Percentiles rank a stretch among this genome's conserved stretches.
Evolutionary conservation across 2,797 vertebrate genomes (phyloP).

Genomic region (Gymnocypris eckloni): DNA sequence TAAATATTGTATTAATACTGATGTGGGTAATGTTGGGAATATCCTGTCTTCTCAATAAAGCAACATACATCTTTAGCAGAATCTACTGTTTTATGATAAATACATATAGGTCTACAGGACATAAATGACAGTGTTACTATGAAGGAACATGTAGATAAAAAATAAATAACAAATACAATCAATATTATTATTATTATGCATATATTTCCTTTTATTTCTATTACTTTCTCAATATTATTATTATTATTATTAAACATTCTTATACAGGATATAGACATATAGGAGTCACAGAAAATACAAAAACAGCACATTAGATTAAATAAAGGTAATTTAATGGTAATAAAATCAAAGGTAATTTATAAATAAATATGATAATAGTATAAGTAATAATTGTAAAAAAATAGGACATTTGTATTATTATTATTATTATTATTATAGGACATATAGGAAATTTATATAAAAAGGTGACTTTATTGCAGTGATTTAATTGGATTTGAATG

Average conservation of each 20-base stretch:
- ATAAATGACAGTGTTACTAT: neutral
- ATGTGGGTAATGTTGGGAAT: neutral
- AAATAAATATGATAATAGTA: no score
- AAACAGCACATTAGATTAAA: neutral
- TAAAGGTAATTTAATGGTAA: no score
- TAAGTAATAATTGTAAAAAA: no score
- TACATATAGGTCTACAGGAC: neutral
- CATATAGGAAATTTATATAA: no score
- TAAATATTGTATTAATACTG: neutral
- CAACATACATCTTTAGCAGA: neutral
- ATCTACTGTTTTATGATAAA: neutral
- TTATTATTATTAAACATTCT: neutral
- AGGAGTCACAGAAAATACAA: neutral
- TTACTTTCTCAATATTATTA: no score
- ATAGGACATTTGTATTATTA: no score
- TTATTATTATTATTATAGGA: no score
- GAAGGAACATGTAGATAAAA: no score
- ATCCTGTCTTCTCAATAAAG: neutral
- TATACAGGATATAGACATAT: neutral
- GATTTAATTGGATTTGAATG: no score
- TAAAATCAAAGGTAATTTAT: no score
- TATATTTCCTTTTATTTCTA: no score
- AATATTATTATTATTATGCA: neutral
- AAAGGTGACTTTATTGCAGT: no score
- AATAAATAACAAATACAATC: neutral